Evolutionary conservation across 2,888 invertebrate genomes (phyloP).

Genomic region (Tortricodes alternella): DNA sequence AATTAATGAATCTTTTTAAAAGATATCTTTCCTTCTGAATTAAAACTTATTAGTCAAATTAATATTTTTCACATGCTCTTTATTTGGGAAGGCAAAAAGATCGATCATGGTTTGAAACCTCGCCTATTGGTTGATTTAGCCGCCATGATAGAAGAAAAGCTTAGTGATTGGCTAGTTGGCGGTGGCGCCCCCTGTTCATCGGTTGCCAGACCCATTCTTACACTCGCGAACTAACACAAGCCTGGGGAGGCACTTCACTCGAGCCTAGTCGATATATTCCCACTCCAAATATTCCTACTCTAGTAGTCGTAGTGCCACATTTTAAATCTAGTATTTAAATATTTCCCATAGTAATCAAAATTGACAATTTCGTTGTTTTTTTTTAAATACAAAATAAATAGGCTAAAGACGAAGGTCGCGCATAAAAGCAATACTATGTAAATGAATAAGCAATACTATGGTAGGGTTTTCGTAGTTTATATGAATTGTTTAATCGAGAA

Average conservation of each 20-base stretch:
- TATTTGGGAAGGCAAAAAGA: background rate
- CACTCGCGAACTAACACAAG: slow-evolving; percentile 31
- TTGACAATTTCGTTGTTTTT: slow-evolving; percentile 43
- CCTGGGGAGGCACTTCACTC: slow-evolving; percentile 53
- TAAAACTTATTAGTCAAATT: background rate
- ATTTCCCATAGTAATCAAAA: slow-evolving; percentile 39
- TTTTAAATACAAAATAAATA: slow-evolving; percentile 55
- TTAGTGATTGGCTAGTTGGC: background rate
- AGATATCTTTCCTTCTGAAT: slow-evolving; percentile 32
- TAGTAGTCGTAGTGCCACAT: slow-evolving; percentile 69
- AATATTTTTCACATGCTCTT: background rate
- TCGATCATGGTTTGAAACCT: background rate
- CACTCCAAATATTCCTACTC: slow-evolving; percentile 54
- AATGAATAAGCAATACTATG: slow-evolving; percentile 76
- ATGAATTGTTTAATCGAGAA: slow-evolving; percentile 55
- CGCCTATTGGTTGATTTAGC: background rate
- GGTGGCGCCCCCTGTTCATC: background rate
- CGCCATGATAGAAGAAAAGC: background rate
- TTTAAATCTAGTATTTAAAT: slow-evolving; percentile 51
- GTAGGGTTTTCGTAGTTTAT: slow-evolving; percentile 60
- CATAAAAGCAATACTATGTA: slow-evolving; percentile 77
- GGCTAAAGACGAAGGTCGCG: slow-evolving; percentile 65
- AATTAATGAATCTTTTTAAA: slow-evolving; percentile 64
- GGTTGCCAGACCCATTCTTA: background rate
- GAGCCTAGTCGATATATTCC: slow-evolving; percentile 57